phyloP scores from a whole-genome alignment of 37 sponge, comb jelly and placozoan genomes.

The Theonella swinhoei region DNA sequence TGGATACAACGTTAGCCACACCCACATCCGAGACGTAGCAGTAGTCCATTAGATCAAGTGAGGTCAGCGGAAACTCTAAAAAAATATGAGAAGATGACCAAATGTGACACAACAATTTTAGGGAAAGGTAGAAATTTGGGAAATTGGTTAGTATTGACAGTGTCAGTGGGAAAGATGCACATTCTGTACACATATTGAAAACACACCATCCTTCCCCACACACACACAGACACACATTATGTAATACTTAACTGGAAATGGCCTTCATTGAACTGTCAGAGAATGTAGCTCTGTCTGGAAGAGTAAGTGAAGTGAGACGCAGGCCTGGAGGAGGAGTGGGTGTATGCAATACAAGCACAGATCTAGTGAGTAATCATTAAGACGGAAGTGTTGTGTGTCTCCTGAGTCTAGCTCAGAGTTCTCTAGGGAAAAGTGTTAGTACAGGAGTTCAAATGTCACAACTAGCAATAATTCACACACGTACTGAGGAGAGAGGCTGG shows the following conservation, averaged over 20 bases:
- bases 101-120: background rate
- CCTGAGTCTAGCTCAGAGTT: background rate
- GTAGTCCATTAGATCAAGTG: slow-evolving; percentile 53
- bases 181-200: background rate
- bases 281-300: slow-evolving; percentile 51
- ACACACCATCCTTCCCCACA: too few relatives aligned
- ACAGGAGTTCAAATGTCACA: too few relatives aligned
- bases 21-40: slow-evolving; percentile 55
- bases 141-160: background rate
- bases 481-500: background rate
- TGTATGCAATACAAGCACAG: too few relatives aligned
- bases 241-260: slow-evolving; percentile 22
- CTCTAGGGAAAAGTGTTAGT: background rate
- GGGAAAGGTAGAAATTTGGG: background rate
- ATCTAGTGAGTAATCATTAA: too few relatives aligned
- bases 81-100: background rate
- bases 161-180: background rate
- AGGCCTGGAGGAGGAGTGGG: slow-evolving; percentile 21
- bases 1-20: slow-evolving; percentile 12
- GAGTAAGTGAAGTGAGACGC: slow-evolving; percentile 21
- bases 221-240: too few relatives aligned
- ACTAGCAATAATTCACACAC: background rate
- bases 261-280: slow-evolving; percentile 32
- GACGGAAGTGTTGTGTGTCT: too few relatives aligned
- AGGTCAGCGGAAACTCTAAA: slow-evolving; percentile 32